Percentiles rank a stretch among this genome's conserved stretches.
phyloP scores from a whole-genome alignment of 2,797 vertebrate genomes.

The Aeoliscus strigatus region DNA sequence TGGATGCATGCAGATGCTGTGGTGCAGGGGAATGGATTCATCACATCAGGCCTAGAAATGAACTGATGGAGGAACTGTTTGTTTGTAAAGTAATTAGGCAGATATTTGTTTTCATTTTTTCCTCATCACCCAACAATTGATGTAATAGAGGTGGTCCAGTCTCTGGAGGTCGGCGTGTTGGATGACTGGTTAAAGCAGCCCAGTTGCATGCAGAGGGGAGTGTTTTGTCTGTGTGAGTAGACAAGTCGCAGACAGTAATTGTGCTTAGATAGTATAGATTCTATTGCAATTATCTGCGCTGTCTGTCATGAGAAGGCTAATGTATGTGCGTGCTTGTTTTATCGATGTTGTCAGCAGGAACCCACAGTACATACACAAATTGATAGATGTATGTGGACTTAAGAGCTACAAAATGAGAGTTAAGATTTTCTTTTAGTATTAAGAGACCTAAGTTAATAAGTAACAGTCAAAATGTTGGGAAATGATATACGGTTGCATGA shows the following conservation, averaged over 20 bases:
- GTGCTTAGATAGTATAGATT: slow-evolving; percentile 11
- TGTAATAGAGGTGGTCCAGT: slow-evolving; percentile 61
- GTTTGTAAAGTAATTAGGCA: slow-evolving; percentile 89
- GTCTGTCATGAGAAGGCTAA: no score
- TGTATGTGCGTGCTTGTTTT: no score
- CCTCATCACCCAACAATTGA: slow-evolving; percentile 71
- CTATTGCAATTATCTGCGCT: slow-evolving; percentile 8
- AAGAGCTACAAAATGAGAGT: no score
- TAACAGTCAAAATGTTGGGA: no score
- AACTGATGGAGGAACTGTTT: slow-evolving; percentile 83
- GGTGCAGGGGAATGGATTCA: slow-evolving; percentile 79
- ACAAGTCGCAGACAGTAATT: slow-evolving; percentile 7
- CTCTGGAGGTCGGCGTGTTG: slow-evolving; percentile 41
- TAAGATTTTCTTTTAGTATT: no score
- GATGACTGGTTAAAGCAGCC: slow-evolving; percentile 24
- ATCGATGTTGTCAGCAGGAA: no score
- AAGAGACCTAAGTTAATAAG: no score
- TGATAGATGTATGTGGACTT: no score
- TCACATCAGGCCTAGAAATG: slow-evolving; percentile 78
- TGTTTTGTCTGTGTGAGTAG: slow-evolving; percentile 1
- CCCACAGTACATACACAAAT: no score
- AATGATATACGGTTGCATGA: no score
- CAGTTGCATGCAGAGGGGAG: neutral
- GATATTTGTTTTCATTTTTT: slow-evolving; percentile 89
- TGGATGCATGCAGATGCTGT: slow-evolving; percentile 83